phyloP scores from a whole-genome alignment of 2,113 vertebrate species.

The Ochotona curzoniae region DNA sequence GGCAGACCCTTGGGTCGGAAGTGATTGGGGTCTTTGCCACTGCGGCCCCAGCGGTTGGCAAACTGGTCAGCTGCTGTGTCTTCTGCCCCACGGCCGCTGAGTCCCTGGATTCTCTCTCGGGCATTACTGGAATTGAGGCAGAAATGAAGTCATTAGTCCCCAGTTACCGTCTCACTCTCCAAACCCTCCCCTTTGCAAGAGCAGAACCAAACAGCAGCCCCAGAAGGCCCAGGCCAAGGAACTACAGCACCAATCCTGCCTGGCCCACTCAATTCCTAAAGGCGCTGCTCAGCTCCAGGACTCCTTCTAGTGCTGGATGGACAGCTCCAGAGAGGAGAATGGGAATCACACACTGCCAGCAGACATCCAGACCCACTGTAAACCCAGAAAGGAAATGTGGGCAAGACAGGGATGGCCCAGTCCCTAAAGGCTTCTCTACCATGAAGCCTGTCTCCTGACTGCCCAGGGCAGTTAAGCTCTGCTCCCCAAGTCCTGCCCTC shows the following conservation, averaged over 20 bases:
- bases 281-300: neutral
- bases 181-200: neutral
- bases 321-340: neutral
- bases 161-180: neutral
- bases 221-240: neutral
- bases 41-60: conserved; percentile 48
- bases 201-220: neutral
- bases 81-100: neutral
- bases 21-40: conserved; percentile 55
- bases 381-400: neutral
- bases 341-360: too few species aligned
- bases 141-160: neutral
- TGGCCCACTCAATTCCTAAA: too few species aligned
- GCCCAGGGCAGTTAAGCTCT: too few species aligned
- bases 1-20: neutral
- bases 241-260: neutral
- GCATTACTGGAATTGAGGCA: neutral
- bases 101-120: neutral
- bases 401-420: neutral
- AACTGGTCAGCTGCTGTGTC: neutral
- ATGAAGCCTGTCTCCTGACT: neutral
- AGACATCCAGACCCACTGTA: neutral
- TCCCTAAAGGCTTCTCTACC: neutral
- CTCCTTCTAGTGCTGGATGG: too few species aligned
- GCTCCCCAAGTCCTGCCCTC: neutral